phyloP scores from a whole-genome alignment of 2,888 invertebrate genomes.

The Iselma pallidipennis region DNA sequence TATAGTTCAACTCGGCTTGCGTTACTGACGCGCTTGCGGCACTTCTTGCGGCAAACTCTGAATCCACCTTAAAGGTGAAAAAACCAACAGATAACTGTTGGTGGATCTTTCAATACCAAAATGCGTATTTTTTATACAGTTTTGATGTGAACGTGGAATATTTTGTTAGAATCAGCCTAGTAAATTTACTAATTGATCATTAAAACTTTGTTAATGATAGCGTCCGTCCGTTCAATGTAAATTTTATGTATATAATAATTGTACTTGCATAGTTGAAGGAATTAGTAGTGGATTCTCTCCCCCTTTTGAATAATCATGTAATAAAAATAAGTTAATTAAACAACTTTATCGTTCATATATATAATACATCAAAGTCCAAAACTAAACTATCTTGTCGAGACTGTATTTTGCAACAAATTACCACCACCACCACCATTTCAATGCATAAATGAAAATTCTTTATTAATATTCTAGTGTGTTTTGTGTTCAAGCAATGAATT shows the following conservation, averaged over 20 bases:
- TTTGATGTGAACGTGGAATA: not conserved
- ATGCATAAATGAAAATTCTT: conserved; percentile 9
- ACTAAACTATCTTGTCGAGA: conserved; percentile 4
- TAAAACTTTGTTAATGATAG: conserved; percentile 20
- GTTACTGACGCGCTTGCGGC: too few species aligned
- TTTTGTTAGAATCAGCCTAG: not conserved
- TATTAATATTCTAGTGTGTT: conserved; percentile 21
- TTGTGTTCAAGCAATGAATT: conserved; percentile 36
- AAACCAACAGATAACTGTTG: too few species aligned
- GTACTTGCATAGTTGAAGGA: conserved; percentile 1
- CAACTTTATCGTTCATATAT: not conserved
- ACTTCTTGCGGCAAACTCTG: too few species aligned
- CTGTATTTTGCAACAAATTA: conserved; percentile 9
- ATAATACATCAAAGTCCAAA: conserved; percentile 3
- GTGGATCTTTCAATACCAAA: too few species aligned
- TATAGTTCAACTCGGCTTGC: too few species aligned
- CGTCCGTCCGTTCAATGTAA: conserved; percentile 12
- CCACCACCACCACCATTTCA: not conserved
- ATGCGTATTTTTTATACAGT: too few species aligned
- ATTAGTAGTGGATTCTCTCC: too few species aligned
- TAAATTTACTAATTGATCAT: conserved; percentile 18
- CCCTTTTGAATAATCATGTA: conserved; percentile 1
- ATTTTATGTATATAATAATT: not conserved
- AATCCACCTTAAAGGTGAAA: too few species aligned
- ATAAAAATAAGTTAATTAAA: not conserved